Base-by-base conservation (phyloP, 2,797 vertebrate species). In the Buceros bicornis region DNA sequence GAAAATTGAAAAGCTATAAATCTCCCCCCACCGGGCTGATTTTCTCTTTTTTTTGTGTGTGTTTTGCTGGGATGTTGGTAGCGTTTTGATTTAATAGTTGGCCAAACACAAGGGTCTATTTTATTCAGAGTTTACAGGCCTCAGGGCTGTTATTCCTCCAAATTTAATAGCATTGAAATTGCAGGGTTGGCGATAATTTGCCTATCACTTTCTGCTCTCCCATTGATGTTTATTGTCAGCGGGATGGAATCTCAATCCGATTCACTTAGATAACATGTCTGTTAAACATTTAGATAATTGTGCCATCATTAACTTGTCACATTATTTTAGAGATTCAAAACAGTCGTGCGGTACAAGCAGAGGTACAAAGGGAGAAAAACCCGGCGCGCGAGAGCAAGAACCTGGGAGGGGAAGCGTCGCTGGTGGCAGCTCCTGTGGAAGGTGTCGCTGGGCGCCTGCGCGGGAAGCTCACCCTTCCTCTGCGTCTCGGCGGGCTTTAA, bases 201-300 rank as follows among this genome's bases (percentile, higher is more conserved):
- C 98, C 98, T 98, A 98, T 98, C 97, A 97, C 97, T 98, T 98
- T 98, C 98, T 98, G 97, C 95, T 97, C 98, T 95, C 85, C 98
- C 98, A 98, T 98, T 98, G 98, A 98, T 98, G 98, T 98, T 98
- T 98, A 98, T 98, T 98, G 99, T 99, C 99, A 99, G 98, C 98
- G 98, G 98, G 98, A 99, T 98, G 98, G 98, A 99, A 99, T 99
- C 99, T 99, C 99, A 98, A 98, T 99, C 99, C 98, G 98, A 98
- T 98, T 99, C 98, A 98, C 98, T 98, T 98, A 97, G 98, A 98
- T 98, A 95, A 98, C 98, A 98, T 99, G 99, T 99, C 99, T 99
- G 99, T 99, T 99, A 99, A 99, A 98, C 99, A 99, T 99, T 99
- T 99, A 99, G 98, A 99, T 99, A 99, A 99, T 99, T 99, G 99